Evolutionary conservation across 1,140 invertebrate genomes (phyloP), one percentile per base, ranked within the genome.

Genomic region (Zaprionus davidi): DNA sequence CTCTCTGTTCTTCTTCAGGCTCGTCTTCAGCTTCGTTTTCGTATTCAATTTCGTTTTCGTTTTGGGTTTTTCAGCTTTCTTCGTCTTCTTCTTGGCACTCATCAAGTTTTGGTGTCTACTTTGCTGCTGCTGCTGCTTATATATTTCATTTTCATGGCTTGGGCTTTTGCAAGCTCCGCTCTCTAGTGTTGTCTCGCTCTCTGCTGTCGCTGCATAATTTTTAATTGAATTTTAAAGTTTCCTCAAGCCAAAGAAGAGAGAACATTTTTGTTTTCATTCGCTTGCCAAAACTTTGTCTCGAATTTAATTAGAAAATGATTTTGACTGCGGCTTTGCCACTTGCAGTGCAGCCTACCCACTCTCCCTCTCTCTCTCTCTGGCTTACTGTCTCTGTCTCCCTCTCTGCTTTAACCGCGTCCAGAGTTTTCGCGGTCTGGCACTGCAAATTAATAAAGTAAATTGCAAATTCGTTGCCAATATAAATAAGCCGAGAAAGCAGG

Each of bases 241-340:
- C 71, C 71, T 71, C 80, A 87, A 81, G 81, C 80, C 84, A 76
- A 81, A 78, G 75, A 79, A 83, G 41, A 46, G 17, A 81, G 41
- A 46, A 46, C n/a, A 90, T 90, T 87, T 88, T 87, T 87, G 78
- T 88, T 87, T 87, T 87, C 76, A 71, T 78, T 78, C 65, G 78
- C 78, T 69, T 79, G 81, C 80, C 80, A 81, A 88, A 78, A 84
- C 72, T 80, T 72, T 78, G 71, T 51, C 69, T 67, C 72, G 84
- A 90, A 88, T 88, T 88, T 90, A 88, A 88, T 88, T 88, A 88
- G 85, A 84, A 88, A 90, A 87, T 87, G 75, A 87, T 87, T 87
- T 90, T 87, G 85, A 87, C 81, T 88, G 84, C 84, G 85, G 84
- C 83, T 87, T 87, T 80, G 73, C 76, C 76, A 75, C 79, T 86